Evolutionary conservation across 2,797 vertebrate genomes (phyloP), one percentile per base, ranked within the genome.

Genomic region (Tragelaphus eurycerus): DNA sequence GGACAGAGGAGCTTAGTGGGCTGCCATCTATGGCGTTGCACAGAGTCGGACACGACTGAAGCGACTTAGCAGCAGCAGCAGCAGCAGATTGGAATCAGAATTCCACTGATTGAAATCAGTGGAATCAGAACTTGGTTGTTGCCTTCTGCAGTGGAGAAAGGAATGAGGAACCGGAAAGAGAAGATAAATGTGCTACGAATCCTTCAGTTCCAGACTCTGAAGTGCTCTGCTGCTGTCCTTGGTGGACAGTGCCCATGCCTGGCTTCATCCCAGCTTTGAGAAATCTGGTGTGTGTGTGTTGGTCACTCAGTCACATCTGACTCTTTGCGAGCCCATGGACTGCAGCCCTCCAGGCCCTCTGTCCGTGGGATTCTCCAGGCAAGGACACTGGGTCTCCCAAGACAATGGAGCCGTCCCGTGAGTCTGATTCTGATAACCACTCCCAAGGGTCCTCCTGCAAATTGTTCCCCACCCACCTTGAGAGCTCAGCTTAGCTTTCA

Each of bases 221-320:
- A 25, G 34, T 2, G 2, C 17, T 48, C 27, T 12, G 52, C 54
- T 27, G 8, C 25, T 15, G 7, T 25, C 13, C 34, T 48, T 55
- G 23, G 46, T 6, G 11, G 15, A 19, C 27, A 54, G 57, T 10
- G 57, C 31, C 64, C 87, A 25, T 11, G 52, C 62, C 62, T 87
- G 88, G 76, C 60, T 90, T 38, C 59, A n/a, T 74, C 7, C 4
- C 19, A 87, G 64, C 59, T 17, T 46, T 27, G 48, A 76, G 54
- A 19, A 29, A 31, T 2, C 48, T 4, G 38, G 38, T 43, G 23
- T 74, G 23, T 74, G 23, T 43, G 12, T 74, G 38, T 25, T 74
- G 25, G 38, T 25, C 0, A 2, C 38, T 43, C 71, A 74, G 71
- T 34, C 38, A 43, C 0, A 0, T 74, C 71, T 0, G 6, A 74